Evolutionary conservation across 2,888 invertebrate genomes (phyloP).

Genomic region (Limnephilus lunatus): DNA sequence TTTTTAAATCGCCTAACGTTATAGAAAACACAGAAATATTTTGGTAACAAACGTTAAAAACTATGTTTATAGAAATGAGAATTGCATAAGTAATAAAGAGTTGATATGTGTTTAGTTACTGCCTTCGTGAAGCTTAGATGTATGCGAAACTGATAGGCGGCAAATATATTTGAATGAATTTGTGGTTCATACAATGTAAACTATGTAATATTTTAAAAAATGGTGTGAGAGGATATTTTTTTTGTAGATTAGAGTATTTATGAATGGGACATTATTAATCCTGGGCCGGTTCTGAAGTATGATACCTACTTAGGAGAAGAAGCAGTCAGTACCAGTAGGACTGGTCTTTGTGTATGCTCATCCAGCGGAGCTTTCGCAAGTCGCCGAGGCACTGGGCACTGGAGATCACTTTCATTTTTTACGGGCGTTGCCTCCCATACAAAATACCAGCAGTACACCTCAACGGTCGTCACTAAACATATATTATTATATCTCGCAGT

Average conservation of each 20-base stretch:
- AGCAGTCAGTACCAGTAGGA: neutral
- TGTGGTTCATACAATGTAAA: neutral
- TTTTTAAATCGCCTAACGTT: neutral
- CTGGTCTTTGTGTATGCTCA: conserved; percentile 11
- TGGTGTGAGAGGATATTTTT: no score
- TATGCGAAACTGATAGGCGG: neutral
- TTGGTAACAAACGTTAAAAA: neutral
- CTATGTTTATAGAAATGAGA: neutral
- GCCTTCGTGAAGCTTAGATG: neutral
- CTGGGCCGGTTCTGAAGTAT: neutral
- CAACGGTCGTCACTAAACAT: neutral
- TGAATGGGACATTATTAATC: neutral
- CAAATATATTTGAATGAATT: neutral
- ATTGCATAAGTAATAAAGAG: no score
- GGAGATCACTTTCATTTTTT: conserved; percentile 40
- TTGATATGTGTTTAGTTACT: neutral
- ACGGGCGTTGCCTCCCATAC: conserved; percentile 38
- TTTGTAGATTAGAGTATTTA: no score
- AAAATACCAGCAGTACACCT: neutral
- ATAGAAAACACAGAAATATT: neutral
- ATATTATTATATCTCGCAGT: conserved; percentile 7
- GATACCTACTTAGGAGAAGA: neutral
- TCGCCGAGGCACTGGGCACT: neutral
- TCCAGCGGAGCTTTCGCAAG: conserved; percentile 29
- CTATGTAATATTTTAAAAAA: no score